Percentiles rank a stretch among this genome's conserved stretches.
phyloP scores from a whole-genome alignment of 1,140 invertebrate species.

The Drosophila nigromelanica region DNA sequence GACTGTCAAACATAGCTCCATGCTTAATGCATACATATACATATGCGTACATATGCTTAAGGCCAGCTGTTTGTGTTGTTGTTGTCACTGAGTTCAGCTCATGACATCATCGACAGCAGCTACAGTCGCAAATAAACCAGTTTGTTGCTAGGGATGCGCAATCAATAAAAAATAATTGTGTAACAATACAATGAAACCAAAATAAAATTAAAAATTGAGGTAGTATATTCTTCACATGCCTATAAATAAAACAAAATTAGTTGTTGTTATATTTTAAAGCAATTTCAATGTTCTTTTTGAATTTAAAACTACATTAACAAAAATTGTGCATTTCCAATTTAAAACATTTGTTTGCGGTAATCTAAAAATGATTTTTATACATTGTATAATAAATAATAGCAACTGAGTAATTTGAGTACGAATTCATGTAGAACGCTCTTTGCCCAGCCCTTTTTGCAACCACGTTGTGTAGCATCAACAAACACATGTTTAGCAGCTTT shows the following conservation, averaged over 20 bases:
- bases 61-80: constrained; percentile 57
- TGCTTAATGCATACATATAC: background rate
- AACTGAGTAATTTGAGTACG: background rate
- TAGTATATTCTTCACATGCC: background rate
- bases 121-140: constrained; percentile 58
- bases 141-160: constrained; percentile 52
- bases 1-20: constrained; percentile 42
- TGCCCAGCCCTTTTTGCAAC: constrained; percentile 19
- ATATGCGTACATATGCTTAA: constrained; percentile 12
- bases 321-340: too few relatives aligned
- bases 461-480: constrained; percentile 24
- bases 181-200: background rate
- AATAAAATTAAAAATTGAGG: background rate
- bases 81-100: constrained; percentile 46
- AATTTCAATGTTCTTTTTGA: too few relatives aligned
- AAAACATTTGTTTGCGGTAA: too few relatives aligned
- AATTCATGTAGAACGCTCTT: background rate
- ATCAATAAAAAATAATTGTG: background rate
- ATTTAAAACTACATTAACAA: too few relatives aligned
- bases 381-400: constrained; percentile 6
- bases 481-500: constrained; percentile 52
- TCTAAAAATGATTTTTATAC: background rate
- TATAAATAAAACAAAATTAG: constrained; percentile 5
- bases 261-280: too few relatives aligned
- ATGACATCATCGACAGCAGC: constrained; percentile 66